Evolutionary conservation across 1,140 invertebrate species (phyloP), one percentile per base, ranked within the genome.

Genomic region (Drosophila littoralis): DNA sequence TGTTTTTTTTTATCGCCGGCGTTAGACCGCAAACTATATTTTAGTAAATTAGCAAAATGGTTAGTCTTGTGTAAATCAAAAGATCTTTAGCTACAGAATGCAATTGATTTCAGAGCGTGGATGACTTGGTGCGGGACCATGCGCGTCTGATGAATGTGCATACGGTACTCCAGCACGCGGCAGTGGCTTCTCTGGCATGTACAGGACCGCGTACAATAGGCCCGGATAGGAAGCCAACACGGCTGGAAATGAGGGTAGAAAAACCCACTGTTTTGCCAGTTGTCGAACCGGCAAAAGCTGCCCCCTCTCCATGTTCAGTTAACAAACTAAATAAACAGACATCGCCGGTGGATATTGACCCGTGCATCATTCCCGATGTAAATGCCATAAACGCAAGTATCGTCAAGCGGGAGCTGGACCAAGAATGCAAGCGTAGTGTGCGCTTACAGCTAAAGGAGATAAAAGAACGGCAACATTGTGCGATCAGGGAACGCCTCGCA

Each of bases 401-500:
- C 10, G 36, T 81, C 0, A 80, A 73, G 15, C 68, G 77, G 1
- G 81, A 86, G 28, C 35, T 91, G 12, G 67, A 64, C 10, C 48
- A 89, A 7, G 43, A 85, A 6, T 74, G 81, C n/a, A 88, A 83
- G 13, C 70, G 63, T 2, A 75, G 63, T 12, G 83, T 91, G 2
- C 77, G 79, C 7, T 48, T 50, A 13, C 82, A 91, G 28, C 28
- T 91, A 7, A 35, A 78, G 12, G 58, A 64, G 2, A 57, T 91
- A 7, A 84, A 78, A 15, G 81, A 89, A 22, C 71, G 64, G 1
- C 85, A 88, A 13, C 51, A 76, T 2, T 32, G 48, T 1, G 35
- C 48, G 0, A 50, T 64, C 0, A 45, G 69, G 1, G 42, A 71
- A 17, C 42, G 45, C 7, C 28, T 22, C 0, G 28, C 42, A 0